Evolutionary conservation across 2,113 vertebrate genomes (phyloP).

Genomic region (Corapipo altera): DNA sequence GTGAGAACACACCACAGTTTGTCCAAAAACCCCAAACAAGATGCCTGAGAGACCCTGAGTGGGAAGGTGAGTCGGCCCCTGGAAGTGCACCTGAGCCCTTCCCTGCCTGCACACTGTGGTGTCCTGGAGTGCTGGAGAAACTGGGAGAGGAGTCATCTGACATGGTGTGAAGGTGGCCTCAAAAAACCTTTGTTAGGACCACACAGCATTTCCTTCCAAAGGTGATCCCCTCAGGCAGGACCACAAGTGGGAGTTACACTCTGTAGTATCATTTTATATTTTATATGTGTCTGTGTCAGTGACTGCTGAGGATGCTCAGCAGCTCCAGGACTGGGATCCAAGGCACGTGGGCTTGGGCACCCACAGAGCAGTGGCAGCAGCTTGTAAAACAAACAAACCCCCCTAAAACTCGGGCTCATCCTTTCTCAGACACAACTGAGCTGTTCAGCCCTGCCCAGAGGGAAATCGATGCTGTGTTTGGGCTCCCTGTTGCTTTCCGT

Average conservation of each 20-base stretch:
- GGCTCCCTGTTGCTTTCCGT: conserved; percentile 19
- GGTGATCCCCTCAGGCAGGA: not conserved
- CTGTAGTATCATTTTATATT: not conserved
- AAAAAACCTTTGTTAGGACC: not conserved
- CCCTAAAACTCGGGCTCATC: fast-evolving
- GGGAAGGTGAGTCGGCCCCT: not conserved
- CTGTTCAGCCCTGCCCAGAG: not conserved
- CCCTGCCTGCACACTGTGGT: not conserved
- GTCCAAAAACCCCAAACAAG: not conserved
- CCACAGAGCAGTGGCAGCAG: not conserved
- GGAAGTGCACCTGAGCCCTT: not conserved
- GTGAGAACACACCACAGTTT: not conserved
- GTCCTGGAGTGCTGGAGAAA: not conserved
- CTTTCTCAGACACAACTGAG: not conserved
- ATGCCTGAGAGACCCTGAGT: not conserved
- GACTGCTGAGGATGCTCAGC: not conserved
- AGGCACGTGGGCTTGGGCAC: not conserved
- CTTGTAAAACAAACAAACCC: not conserved
- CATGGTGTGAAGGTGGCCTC: not conserved
- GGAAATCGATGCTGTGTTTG: conserved; percentile 42
- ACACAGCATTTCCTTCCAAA: not conserved
- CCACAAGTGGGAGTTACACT: fast-evolving
- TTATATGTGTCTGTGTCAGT: not conserved
- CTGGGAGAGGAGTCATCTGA: not conserved
- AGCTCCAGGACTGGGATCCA: not conserved